A percentile compares a stretch with the other conserved stretches of the same genome.
These are phyloP conservation scores for Patella depressa DNA, from an alignment of 2,888 invertebrate species.

Conservation along the genomic window DNA sequence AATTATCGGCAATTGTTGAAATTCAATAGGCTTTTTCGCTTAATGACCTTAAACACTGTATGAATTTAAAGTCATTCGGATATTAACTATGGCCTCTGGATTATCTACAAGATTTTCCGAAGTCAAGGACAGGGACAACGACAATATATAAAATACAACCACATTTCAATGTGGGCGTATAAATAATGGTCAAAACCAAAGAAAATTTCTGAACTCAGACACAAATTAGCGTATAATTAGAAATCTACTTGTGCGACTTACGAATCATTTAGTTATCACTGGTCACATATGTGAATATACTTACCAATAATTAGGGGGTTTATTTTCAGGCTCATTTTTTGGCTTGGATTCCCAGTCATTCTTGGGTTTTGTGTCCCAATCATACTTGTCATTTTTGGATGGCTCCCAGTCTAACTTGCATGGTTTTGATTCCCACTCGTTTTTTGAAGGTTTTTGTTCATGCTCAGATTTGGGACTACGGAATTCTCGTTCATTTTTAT, in stretches of 20 bases:
- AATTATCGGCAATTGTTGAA: no score
- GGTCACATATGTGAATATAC: background rate
- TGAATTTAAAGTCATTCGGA: no score
- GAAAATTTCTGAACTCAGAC: no score
- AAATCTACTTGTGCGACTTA: background rate
- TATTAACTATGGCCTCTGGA: no score
- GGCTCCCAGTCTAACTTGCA: conserved; percentile 23
- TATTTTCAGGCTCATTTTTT: conserved; percentile 4
- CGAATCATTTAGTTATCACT: background rate
- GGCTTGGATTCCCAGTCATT: conserved; percentile 11
- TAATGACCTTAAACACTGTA: no score
- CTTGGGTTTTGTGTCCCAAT: background rate
- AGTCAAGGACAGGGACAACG: no score
- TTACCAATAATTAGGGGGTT: conserved; percentile 7
- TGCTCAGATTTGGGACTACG: conserved; percentile 29
- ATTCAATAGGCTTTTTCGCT: no score
- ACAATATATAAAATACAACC: no score
- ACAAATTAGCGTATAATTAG: no score
- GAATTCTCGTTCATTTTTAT: background rate
- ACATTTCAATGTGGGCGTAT: no score
- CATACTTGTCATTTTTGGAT: conserved; percentile 22
- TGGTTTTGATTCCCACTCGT: conserved; percentile 33
- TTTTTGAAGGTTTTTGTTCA: conserved; percentile 32
- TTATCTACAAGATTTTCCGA: no score
- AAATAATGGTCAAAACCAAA: no score